Base-by-base conservation (phyloP, 2,888 invertebrate genomes). In the Entomobrya multifasciata region DNA sequence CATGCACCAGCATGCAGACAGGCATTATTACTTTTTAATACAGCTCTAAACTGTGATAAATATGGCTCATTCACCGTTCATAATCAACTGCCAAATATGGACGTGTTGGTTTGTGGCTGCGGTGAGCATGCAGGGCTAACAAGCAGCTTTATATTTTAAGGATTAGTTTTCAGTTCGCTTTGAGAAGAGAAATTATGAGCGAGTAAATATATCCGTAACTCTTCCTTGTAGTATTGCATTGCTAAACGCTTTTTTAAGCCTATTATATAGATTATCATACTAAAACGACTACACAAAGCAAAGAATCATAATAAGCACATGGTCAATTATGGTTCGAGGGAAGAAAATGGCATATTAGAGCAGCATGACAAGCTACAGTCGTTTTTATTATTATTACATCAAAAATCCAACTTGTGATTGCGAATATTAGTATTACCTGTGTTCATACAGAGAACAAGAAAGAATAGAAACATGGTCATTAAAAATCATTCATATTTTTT, bases 1-100 rank as follows among this genome's bases (percentile, higher is more conserved):
- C 36, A 36, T 36, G 36, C 36, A 36, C 5, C 36, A 36, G 72
- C 47, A 65, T 65, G 36, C 17, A 44, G 36, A 30, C 25, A 72
- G 15, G 62, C 44, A 60, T 22, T 22, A 47, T 78, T 67, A 52
- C 6, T 77, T 60, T 72, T 76, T 67, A 83, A 83, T 85, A 85
- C 25, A 78, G 78, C 78, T 85, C 78, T 57, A 70, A 85, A 55
- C 55, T 62, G 83, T 78, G 85, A 85, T 85, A 85, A 85, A 85
- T 85, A 30, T 65, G 57, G 85, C 57, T 78, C 67, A 85, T 78
- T 70, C 52, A 4, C 36, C 65, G 6, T 27, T 36, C 36, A 44
- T 17, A 30, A 17, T 57, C 67, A 55, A 17, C 65, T 55, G 22
- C 85, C 85, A 85, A 78, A 85, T 85, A 85, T 85, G 85, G 85